phyloP scores from a whole-genome alignment of 2,113 vertebrate species.

The Oceanodroma tethys region DNA sequence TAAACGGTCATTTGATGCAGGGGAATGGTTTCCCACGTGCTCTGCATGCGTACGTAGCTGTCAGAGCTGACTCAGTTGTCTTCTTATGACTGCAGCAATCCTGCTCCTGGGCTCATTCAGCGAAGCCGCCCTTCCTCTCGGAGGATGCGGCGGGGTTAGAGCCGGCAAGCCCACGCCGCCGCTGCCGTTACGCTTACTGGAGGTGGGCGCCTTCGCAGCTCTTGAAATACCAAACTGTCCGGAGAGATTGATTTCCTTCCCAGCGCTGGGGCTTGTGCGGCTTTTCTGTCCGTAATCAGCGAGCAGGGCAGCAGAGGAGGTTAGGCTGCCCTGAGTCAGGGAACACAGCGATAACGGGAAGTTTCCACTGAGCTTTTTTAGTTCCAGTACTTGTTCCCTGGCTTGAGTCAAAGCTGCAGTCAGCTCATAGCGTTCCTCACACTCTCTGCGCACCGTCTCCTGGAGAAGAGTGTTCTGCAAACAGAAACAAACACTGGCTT shows the following conservation, averaged over 20 bases:
- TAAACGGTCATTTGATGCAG: accelerated
- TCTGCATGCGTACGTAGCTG: accelerated
- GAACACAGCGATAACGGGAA: slow-evolving; percentile 6
- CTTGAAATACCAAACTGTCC: background rate
- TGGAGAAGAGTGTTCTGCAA: slow-evolving; percentile 83
- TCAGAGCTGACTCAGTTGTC: slow-evolving; percentile 69
- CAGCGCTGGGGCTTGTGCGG: background rate
- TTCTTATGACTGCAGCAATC: slow-evolving; percentile 19
- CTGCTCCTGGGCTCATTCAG: slow-evolving; percentile 52
- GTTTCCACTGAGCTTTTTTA: slow-evolving; percentile 50
- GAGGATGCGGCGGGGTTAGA: slow-evolving; percentile 48
- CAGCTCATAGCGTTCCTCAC: slow-evolving; percentile 88
- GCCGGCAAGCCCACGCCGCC: background rate
- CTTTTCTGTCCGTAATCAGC: background rate
- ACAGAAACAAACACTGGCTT: background rate
- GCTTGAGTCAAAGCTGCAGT: slow-evolving; percentile 81
- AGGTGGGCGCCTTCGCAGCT: background rate
- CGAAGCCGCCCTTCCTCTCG: slow-evolving; percentile 18
- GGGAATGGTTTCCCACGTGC: accelerated
- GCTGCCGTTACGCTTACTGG: background rate
- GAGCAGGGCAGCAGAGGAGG: background rate
- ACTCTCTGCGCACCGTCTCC: slow-evolving; percentile 88
- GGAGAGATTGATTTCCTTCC: background rate
- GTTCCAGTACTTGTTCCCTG: slow-evolving; percentile 78
- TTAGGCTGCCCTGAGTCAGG: slow-evolving; percentile 30